Evolutionary conservation across 2,113 vertebrate species (phyloP), one percentile per base, ranked within the genome.

Genomic region (Corvus moneduloides): DNA sequence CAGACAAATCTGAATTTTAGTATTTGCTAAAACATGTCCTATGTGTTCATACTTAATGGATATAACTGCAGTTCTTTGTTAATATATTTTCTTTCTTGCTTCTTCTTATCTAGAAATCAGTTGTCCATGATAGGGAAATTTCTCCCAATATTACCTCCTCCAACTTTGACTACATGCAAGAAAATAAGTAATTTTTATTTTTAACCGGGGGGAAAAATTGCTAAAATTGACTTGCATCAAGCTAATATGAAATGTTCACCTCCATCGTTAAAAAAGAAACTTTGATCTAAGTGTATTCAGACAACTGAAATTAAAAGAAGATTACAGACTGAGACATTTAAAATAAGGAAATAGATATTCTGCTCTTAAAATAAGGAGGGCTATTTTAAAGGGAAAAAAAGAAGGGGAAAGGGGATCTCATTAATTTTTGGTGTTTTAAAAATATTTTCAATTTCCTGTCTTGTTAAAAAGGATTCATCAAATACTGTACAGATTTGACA

Each of bases 331-430:
- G 5, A 71, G 10, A 51, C 19, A 55, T 69, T 68, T 56, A 48
- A 83, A 72, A 27, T 33, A 48, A 63, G 22, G 24, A 78, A 56
- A 76, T 32, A 2, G 4, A 2, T 74, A 55, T 33, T 13, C 7
- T 75, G 8, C 8, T 82, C 26, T 48, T 88, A 79, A 84, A 87
- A 63, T 51, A 82, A 58, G 11, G 7, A 54, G 2, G 1, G 1
- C 0, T 79, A 35, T 56, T 78, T 66, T 5, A 32, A 43, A 14
- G 6, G 1, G 4, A 1, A 4, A 19, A 20, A 11, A n/a, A 22
- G 2, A 7, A 19, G 2, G 1, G 1, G 5, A 5, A 39, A 26
- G 5, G 5, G 3, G 2, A 26, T 4, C 2, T 44, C 4, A 4
- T 27, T 81, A 11, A 44, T 12, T 54, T 73, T 28, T n/a, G 1